Evolutionary conservation across 2,113 vertebrate species (phyloP).

Genomic region (Typhlomys cinereus): DNA sequence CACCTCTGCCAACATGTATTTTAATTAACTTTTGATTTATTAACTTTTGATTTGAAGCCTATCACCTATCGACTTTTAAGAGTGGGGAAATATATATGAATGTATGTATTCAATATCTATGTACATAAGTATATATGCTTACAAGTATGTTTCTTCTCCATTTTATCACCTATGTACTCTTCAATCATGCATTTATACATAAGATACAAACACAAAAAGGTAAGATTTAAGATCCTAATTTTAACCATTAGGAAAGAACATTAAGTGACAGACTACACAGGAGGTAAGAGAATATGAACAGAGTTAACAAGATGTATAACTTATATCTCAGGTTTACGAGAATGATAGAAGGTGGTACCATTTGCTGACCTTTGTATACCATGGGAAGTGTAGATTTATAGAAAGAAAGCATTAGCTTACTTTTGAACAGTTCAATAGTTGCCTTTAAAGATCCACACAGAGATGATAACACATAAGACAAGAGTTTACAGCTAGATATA

Average conservation of each 20-base stretch:
- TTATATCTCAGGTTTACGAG: neutral
- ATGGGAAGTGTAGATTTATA: neutral
- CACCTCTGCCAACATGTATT: neutral
- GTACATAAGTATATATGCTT: neutral
- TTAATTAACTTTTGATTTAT: neutral
- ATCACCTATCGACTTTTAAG: neutral
- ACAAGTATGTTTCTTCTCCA: neutral
- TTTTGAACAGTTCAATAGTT: neutral
- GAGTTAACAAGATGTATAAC: neutral
- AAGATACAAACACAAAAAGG: neutral
- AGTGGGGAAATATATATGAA: neutral
- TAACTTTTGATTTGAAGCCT: neutral
- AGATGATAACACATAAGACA: neutral
- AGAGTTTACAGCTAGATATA: neutral
- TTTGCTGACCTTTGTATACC: neutral
- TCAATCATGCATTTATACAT: neutral
- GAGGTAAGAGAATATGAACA: neutral
- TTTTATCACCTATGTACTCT: neutral
- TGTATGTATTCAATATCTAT: neutral
- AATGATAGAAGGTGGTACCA: neutral
- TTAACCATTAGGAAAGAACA: neutral
- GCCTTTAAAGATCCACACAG: neutral
- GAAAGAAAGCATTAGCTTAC: too few species aligned
- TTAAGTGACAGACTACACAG: neutral
- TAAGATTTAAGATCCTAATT: neutral